Percentiles rank a stretch among this genome's conserved stretches.
Conservation (phyloP, 1,140 invertebrate genomes). For the Anoplolepis gracilipes region DNA sequence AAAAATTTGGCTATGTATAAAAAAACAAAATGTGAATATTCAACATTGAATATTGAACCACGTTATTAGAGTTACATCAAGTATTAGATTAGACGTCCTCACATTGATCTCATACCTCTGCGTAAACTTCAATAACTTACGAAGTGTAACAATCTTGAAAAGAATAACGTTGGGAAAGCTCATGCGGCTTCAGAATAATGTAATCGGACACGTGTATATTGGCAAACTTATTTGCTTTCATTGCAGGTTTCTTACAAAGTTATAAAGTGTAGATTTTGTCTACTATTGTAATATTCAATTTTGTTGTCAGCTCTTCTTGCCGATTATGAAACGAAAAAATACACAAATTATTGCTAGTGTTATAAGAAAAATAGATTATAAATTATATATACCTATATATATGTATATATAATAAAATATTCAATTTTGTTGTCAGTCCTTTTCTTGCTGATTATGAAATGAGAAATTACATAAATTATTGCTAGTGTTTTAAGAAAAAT, state of each 20-base stretch:
- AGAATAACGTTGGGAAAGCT: background rate
- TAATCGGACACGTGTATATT: background rate
- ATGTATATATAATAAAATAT: background rate
- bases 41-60: background rate
- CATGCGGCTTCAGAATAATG: constrained; percentile 1
- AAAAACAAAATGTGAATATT: background rate
- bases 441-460: background rate
- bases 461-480: background rate
- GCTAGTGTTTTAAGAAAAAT: background rate
- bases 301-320: background rate
- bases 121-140: background rate
- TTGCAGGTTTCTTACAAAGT: background rate
- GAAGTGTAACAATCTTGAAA: constrained; percentile 9
- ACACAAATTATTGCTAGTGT: background rate
- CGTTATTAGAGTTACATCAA: background rate
- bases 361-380: background rate
- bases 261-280: background rate
- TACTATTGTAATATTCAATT: background rate
- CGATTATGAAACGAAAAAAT: background rate
- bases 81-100: background rate
- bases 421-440: background rate
- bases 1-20: background rate
- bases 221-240: constrained; percentile 8
- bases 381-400: no score
- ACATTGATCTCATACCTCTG: background rate